Base-by-base conservation (phyloP, 2,113 vertebrate species). In the Nerophis lumbriciformis region DNA sequence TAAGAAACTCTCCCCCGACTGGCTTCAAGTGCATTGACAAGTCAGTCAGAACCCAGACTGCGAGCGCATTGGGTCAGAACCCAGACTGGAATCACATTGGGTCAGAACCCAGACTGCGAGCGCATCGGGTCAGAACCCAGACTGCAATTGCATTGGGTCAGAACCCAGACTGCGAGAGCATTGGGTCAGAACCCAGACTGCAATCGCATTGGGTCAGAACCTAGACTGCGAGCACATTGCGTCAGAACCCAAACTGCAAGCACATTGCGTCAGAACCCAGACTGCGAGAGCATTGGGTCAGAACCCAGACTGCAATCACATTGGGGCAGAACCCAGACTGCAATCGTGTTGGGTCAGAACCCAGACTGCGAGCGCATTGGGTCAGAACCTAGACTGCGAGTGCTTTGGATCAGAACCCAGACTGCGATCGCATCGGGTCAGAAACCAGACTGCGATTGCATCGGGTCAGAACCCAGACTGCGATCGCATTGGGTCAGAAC, bases 1-100 rank as follows among this genome's bases (percentile, higher is more conserved):
- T n/a, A 49, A 68, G 62, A 63, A 6, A 50, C 50, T 66, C 53
- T 48, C 35, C 7, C 53, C 60, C 13, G 55, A 56, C 71, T 70
- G 51, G 80, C 75, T 71, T 75, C 51, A 66, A 68, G 56, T 76
- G 50, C 62, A 79, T 85, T 78, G 68, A 44, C 61, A 84, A 75
- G 71, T 86, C 75, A 66, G 73, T 67, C 71, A 70, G 63, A 74
- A 62, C 73, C 79, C 75, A 83, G 73, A 85, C 67, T 56, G 13
- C 54, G 74, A 82, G 21, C 1, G 21, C 21, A 28, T 28, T 28
- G 21, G 3, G 21, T 28, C 21, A 70, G 63, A 74, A 62, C 73
- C 79, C 75, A 83, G 75, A 85, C 66, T 56, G 13, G 52, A 74
- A 82, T 71, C 77, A 65, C 71, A 48, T 54, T 28, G 21, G 21